Conservation (phyloP, 2,797 vertebrate genomes). For the Premnoplex brunnescens region DNA sequence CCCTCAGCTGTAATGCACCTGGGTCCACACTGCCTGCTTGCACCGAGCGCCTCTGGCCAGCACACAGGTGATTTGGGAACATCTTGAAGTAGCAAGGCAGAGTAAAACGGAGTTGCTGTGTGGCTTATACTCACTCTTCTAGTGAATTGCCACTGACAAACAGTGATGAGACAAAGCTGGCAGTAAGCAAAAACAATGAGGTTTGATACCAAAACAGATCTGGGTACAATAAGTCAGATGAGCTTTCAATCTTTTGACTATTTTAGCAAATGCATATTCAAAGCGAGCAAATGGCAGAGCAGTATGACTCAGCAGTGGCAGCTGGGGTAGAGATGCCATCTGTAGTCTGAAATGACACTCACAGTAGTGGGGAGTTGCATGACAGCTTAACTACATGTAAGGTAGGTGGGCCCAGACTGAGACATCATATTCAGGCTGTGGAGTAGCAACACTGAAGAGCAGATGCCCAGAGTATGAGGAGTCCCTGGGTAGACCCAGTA, state of each 20-base stretch:
- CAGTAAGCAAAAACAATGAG: neutral
- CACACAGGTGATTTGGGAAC: neutral
- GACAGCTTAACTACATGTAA: neutral
- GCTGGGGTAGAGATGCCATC: conserved; percentile 52
- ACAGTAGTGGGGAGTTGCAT: neutral
- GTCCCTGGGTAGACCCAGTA: neutral
- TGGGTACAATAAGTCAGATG: conserved; percentile 29
- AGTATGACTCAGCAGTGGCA: conserved; percentile 58
- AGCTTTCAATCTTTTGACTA: neutral
- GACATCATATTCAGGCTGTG: neutral
- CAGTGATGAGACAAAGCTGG: neutral
- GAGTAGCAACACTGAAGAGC: neutral
- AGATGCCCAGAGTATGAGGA: conserved; percentile 22
- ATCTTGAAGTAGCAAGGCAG: neutral
- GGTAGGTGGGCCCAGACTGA: neutral
- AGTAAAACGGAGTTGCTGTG: neutral
- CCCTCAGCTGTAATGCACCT: neutral
- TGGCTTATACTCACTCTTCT: neutral
- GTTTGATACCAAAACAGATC: neutral
- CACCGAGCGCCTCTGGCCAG: neutral
- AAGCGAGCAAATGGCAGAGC: conserved; percentile 36
- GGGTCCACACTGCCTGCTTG: neutral
- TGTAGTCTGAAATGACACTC: conserved; percentile 36
- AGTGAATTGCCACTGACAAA: neutral
- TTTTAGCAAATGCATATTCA: neutral